These are phyloP conservation scores for Myiotriccus ornatus DNA, from an alignment of 2,797 vertebrate species.

Conservation along the genomic window DNA sequence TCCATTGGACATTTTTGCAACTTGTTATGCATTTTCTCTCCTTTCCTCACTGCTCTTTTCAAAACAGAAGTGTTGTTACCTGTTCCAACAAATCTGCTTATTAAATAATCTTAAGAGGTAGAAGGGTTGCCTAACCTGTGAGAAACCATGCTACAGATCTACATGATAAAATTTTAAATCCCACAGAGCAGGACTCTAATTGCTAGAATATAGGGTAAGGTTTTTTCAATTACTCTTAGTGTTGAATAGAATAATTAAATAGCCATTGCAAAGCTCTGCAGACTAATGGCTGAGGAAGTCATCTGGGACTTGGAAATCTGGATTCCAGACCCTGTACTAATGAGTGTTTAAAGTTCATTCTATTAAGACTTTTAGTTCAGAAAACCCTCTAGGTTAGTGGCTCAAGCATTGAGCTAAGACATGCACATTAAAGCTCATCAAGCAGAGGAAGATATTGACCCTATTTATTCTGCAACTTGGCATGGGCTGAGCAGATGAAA, in stretches of 20 bases:
- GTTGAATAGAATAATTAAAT: constrained; percentile 27
- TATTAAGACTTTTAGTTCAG: background rate
- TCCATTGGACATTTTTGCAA: background rate
- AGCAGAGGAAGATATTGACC: background rate
- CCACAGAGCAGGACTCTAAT: background rate
- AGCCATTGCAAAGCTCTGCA: background rate
- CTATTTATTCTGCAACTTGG: background rate
- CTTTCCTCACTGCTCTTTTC: background rate
- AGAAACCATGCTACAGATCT: background rate
- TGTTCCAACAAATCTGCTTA: background rate
- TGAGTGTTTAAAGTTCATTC: background rate
- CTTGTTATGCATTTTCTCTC: background rate
- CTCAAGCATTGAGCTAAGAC: background rate
- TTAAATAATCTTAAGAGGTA: background rate
- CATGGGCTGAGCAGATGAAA: background rate
- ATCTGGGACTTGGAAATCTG: background rate
- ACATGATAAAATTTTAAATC: background rate
- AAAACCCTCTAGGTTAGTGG: background rate
- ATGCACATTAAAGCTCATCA: background rate
- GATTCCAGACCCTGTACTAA: background rate
- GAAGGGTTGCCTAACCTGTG: background rate
- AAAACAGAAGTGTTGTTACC: background rate
- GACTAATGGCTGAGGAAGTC: background rate
- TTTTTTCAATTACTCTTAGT: constrained; percentile 13
- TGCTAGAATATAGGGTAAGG: background rate